Conservation (phyloP, 1,140 invertebrate genomes). For the Triops cancriformis region DNA sequence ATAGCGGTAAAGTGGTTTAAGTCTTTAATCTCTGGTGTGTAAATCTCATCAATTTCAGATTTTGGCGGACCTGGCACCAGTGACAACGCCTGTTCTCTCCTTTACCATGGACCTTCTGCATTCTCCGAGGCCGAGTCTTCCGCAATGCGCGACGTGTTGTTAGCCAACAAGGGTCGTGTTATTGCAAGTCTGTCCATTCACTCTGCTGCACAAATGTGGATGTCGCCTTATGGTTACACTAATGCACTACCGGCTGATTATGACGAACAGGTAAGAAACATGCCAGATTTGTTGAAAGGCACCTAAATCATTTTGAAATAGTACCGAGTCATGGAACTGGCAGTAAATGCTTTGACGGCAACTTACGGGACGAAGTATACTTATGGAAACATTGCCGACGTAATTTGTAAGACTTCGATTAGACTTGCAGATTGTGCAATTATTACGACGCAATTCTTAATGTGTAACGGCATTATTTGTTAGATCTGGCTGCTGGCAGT, state of each 20-base stretch:
- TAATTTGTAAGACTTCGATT: slow-evolving; percentile 24
- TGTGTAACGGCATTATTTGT: background rate
- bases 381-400: slow-evolving; percentile 27
- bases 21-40: slow-evolving; percentile 37
- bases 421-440: background rate
- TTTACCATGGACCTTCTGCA: slow-evolving; percentile 72
- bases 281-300: background rate
- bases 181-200: slow-evolving; percentile 70
- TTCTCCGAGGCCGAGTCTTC: slow-evolving; percentile 88
- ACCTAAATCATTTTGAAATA: slow-evolving; percentile 16
- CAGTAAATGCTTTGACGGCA: slow-evolving; percentile 28
- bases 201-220: slow-evolving; percentile 77
- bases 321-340: slow-evolving; percentile 31
- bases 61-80: slow-evolving; percentile 55
- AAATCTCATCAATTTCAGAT: slow-evolving; percentile 39
- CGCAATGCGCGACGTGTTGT: slow-evolving; percentile 50
- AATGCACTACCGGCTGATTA: slow-evolving; percentile 42
- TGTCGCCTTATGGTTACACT: slow-evolving; percentile 77
- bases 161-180: slow-evolving; percentile 38
- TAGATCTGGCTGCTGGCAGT: slow-evolving; percentile 41
- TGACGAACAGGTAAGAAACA: slow-evolving; percentile 34
- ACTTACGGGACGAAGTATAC: slow-evolving; percentile 32
- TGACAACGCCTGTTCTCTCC: slow-evolving; percentile 81
- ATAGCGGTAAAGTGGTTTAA: slow-evolving; percentile 35
- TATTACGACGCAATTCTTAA: background rate